Percentiles rank a stretch among this genome's conserved stretches.
Conservation (phyloP, 2,888 invertebrate species). For the Rhorus exstirpatorius region DNA sequence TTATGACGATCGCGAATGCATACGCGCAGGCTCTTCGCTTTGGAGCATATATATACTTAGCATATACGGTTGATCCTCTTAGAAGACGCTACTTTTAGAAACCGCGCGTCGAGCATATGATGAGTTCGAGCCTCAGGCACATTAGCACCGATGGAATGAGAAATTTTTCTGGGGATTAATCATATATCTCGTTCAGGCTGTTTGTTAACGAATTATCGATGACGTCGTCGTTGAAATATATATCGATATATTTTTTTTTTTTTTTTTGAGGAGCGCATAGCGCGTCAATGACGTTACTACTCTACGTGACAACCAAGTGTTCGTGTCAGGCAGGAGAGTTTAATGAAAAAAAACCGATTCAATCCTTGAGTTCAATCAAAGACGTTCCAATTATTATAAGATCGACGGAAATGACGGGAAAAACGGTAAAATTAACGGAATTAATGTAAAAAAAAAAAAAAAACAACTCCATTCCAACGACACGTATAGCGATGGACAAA, state of each 20-base stretch:
- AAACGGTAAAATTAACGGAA: too few species aligned
- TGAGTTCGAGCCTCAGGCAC: conserved; percentile 37
- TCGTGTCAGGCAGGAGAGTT: too few species aligned
- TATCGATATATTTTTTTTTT: too few species aligned
- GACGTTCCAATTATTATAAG: too few species aligned
- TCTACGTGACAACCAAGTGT: neutral
- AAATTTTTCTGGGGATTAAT: conserved; percentile 58
- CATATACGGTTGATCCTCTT: conserved; percentile 57
- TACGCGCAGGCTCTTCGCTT: conserved; percentile 35
- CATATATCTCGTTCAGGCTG: conserved; percentile 29
- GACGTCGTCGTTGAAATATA: conserved; percentile 23
- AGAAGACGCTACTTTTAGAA: conserved; percentile 60
- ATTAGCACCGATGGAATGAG: conserved; percentile 18
- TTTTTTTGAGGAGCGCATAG: neutral
- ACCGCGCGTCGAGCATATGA: conserved; percentile 15
- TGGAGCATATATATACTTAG: conserved; percentile 34
- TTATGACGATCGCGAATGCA: conserved; percentile 41
- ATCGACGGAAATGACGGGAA: too few species aligned
- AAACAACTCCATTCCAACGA: neutral
- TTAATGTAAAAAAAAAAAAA: neutral
- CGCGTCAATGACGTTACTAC: neutral
- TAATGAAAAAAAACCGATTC: too few species aligned
- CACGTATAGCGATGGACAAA: conserved; percentile 20
- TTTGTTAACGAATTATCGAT: conserved; percentile 48
- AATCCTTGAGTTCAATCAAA: too few species aligned